Evolutionary conservation across 1,140 invertebrate genomes (phyloP), one percentile per base, ranked within the genome.

Genomic region (Plectus sambesii): DNA sequence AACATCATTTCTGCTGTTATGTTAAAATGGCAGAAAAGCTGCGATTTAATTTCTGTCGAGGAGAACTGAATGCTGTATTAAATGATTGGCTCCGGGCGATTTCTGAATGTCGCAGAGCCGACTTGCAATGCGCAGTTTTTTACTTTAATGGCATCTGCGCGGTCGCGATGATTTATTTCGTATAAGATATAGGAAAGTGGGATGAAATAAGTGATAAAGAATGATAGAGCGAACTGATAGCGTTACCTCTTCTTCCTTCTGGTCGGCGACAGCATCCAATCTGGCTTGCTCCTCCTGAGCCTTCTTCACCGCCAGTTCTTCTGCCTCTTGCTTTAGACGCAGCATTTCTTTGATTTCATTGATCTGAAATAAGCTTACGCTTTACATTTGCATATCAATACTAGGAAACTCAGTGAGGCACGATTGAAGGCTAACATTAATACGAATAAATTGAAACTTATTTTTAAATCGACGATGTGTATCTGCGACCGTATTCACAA

Each of bases 51-150:
- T 50, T 48, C 47, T 20, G 24, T 24, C 22, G 25, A 15, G n/a
- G 39, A 27, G 5, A 48, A 24, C 47, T 19, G 44, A 5, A 38
- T 43, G n/a, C 45, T 29, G 41, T 59, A 55, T 45, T 42, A 49
- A 33, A 49, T 22, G 35, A 50, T 51, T 43, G 44, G 53, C 53
- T 44, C 72, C 60, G 60, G 72, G 49, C 30, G 56, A 46, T 56
- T 69, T 22, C 60, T 59, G 12, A 51, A 23, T n/a, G 42, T 42
- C 20, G 58, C 47, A 23, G 40, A 47, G 20, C 57, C 47, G 26
- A 60, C 62, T 37, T 66, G 40, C 2, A 43, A 52, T 64, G 53
- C 69, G 61, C 12, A 55, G 43, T 29, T 33, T n/a, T 33, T 12
- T 33, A 33, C 12, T 33, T 33, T 33, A 12, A 12, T 33, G 30